Conservation (phyloP, 2,888 invertebrate species). For the Drosophila borealis region DNA sequence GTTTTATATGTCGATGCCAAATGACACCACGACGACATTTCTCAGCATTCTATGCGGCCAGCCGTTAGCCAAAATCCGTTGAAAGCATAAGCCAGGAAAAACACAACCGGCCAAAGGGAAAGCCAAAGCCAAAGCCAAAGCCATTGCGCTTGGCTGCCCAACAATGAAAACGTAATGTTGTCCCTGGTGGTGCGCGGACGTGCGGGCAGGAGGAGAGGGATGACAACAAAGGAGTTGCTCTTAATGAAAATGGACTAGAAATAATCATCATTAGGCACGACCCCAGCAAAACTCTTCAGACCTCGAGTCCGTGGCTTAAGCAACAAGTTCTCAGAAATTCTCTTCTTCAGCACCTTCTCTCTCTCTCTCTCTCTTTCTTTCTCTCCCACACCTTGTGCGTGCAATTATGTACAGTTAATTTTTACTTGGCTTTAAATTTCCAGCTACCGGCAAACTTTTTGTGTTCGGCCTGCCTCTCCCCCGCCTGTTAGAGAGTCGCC, state of each 20-base stretch:
- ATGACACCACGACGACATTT: slow-evolving; percentile 72
- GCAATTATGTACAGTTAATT: slow-evolving; percentile 42
- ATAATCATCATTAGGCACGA: slow-evolving; percentile 75
- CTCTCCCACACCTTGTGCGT: slow-evolving; percentile 12
- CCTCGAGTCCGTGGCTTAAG: slow-evolving; percentile 29
- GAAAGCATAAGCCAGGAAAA: slow-evolving; percentile 72
- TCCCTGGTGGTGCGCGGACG: neutral
- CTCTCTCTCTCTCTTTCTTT: neutral
- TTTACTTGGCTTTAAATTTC: slow-evolving; percentile 28
- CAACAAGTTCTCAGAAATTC: slow-evolving; percentile 54
- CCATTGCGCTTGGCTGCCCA: slow-evolving; percentile 76
- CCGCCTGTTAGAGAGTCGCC: slow-evolving; percentile 21
- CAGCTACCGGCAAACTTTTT: slow-evolving; percentile 21
- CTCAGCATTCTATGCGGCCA: slow-evolving; percentile 58
- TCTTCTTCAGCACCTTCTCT: neutral
- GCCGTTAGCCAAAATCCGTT: slow-evolving; percentile 70
- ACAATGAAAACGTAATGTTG: slow-evolving; percentile 77
- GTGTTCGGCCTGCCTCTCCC: neutral
- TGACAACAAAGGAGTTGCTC: slow-evolving; percentile 46
- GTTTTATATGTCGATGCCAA: slow-evolving; percentile 61
- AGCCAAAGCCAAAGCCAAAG: slow-evolving; percentile 26
- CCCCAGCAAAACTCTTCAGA: slow-evolving; percentile 38
- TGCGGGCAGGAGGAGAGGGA: slow-evolving; percentile 1
- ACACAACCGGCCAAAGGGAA: slow-evolving; percentile 20
- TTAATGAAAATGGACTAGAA: slow-evolving; percentile 73